Base-by-base conservation (phyloP, 2,113 vertebrate genomes). In the Theristicus caerulescens region DNA sequence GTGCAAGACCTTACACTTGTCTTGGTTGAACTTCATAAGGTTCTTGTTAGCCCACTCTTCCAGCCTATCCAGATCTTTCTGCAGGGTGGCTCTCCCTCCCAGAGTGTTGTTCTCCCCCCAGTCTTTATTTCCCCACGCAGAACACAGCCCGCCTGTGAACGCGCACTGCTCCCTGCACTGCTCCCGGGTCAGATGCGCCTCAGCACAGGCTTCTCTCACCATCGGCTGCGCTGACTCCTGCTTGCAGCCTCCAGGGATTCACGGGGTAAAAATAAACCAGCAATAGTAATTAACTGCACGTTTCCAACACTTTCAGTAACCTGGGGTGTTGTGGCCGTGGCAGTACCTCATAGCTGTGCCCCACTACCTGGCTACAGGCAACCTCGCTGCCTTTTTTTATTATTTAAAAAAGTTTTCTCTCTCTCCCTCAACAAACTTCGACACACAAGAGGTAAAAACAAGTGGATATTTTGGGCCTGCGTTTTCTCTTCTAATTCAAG, bases 161-260 rank as follows among this genome's bases (percentile, higher is more conserved):
- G 1, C 3, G 0, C 7, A 1, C 5, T 2, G 24, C n/a, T 44
- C 1, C 4, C 18, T 51, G n/a, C 34, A 0, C 13, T 2, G 4
- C 11, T 47, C 4, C 20, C 1, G 1, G 19, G 13, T 79, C 46
- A 22, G 40, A 21, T 8, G 27, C 16, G 4, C 25, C 31, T 78
- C 0, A 0, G 65, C 36, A 25, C 9, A 3, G 15, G 19, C 32
- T 34, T 40, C 66, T 26, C 26, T 87, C 52, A 1, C 10, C 32
- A 6, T 25, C 40, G 21, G 27, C 70, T 24, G 38, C 42, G 42
- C 22, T 88, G 46, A 11, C 12, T 72, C 73, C 29, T 74, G n/a
- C 15, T 8, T 19, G 42, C 21, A 59, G 40, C 78, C 47, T 85
- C 16, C n/a, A 6, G n/a, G 36, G 58, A 49, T 26, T 16, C 62